A percentile compares a stretch with the other conserved stretches of the same genome.
These are phyloP conservation scores for Erannis defoliaria DNA, from an alignment of 2,888 invertebrate genomes.

Conservation along the genomic window DNA sequence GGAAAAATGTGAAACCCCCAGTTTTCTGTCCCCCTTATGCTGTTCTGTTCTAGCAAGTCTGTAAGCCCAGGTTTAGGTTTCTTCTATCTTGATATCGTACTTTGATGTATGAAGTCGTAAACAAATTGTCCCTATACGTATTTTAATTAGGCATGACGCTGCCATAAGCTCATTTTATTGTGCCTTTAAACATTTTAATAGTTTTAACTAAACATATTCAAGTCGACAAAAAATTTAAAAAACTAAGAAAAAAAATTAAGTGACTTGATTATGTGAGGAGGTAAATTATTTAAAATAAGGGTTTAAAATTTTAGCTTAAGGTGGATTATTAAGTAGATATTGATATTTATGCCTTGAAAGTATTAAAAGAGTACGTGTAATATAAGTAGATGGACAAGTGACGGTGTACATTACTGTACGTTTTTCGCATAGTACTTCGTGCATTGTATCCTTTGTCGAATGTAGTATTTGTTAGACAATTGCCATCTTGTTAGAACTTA, in stretches of 20 bases:
- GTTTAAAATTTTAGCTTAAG: slow-evolving; percentile 73
- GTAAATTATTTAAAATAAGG: slow-evolving; percentile 59
- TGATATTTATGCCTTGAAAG: slow-evolving; percentile 81
- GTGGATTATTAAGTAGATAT: slow-evolving; percentile 66
- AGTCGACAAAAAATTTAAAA: slow-evolving; percentile 27
- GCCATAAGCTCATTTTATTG: slow-evolving; percentile 77
- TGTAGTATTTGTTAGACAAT: slow-evolving; percentile 57
- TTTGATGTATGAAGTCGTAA: slow-evolving; percentile 59
- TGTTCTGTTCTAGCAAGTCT: slow-evolving; percentile 5
- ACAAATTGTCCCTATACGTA: slow-evolving; percentile 61
- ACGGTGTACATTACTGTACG: slow-evolving; percentile 84
- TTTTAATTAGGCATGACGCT: slow-evolving; percentile 69
- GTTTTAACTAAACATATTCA: slow-evolving; percentile 29
- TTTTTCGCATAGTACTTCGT: slow-evolving; percentile 81
- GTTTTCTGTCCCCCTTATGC: slow-evolving; percentile 9
- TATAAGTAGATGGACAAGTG: slow-evolving; percentile 74
- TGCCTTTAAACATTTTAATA: slow-evolving; percentile 69
- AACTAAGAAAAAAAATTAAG: slow-evolving; percentile 31
- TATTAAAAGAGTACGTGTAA: slow-evolving; percentile 82
- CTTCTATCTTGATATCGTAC: slow-evolving; percentile 57
- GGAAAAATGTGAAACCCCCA: slow-evolving; percentile 20
- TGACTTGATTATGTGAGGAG: slow-evolving; percentile 47
- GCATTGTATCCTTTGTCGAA: slow-evolving; percentile 79
- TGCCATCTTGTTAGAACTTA: slow-evolving; percentile 58
- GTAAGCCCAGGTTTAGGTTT: slow-evolving; percentile 43